Base-by-base conservation (phyloP, 2,113 vertebrate species). In the Martes martes region DNA sequence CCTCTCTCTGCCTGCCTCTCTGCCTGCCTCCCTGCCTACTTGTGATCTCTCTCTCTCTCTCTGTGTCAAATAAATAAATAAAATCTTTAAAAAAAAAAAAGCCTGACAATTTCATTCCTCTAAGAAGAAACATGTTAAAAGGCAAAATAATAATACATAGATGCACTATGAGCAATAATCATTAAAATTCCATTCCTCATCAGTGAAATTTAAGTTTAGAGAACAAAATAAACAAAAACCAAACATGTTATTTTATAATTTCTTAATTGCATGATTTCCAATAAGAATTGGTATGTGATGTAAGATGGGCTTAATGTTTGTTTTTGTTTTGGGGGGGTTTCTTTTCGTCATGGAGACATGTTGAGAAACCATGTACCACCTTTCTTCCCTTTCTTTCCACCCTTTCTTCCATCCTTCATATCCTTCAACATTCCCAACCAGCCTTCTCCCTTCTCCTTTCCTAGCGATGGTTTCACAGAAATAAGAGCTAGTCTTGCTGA, bases 141-240 rank as follows among this genome's bases (percentile, higher is more conserved):
- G 39, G 67, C 82, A 82, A 96, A 89, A 47, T 36, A 78, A 78
- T 85, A 73, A 67, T 73, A 7, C 73, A 96, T 94, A 63, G 65
- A 42, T 31, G 26, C n/a, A 24, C 50, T 67, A 36, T 1, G 2
- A 85, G 47, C 71, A 91, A 94, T 85, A 88, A 92, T 79, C 69
- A 97, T 81, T 94, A 95, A 96, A 95, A 96, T 57, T 67, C 73
- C 83, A 92, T 55, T 96, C 55, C 59, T 89, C 36, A 83, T 76
- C 63, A 84, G 50, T 84, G 50, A 78, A 33, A 83, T 74, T 85
- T 69, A 84, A 84, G 55, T 23, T 90, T 91, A 95, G 31, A 95
- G 63, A 88, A 76, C 57, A 85, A n/a, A 79, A 91, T n/a, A 93
- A 16, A 74, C 73, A 95, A 74, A 91, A 96, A 33, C 47, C 4